Evolutionary conservation across 2,113 vertebrate genomes (phyloP), one percentile per base, ranked within the genome.

Genomic region (Vulpes vulpes): DNA sequence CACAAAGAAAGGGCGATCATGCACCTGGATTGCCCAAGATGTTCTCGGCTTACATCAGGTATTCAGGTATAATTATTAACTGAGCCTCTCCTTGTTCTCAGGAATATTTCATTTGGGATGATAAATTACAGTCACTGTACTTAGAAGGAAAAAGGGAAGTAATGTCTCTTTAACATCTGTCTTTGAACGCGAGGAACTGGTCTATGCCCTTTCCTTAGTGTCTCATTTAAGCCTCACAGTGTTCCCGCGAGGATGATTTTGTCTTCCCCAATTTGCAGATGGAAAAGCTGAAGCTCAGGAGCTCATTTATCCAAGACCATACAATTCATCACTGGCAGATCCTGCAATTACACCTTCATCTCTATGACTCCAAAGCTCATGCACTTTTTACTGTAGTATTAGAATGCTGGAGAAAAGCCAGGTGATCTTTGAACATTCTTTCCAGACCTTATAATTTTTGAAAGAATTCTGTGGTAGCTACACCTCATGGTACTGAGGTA

Each of bases 101-200:
- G 38, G 86, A 76, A n/a, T 38, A 0, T 85, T 91, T 73, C 27
- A 22, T 55, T 55, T 81, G 27, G 17, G 3, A 49, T 85, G 53
- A 74, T 76, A 94, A 82, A 91, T 87, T 91, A 69, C 22, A 30
- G 27, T 81, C 30, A 57, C 74, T 62, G 32, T 69, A 78, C n/a
- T 69, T 43, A 55, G 32, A 49, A 57, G 25, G 49, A 35, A 62
- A 93, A 88, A 69, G 6, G n/a, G 2, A 64, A 95, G 51, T 22
- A 67, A 78, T 12, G 57, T 87, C 22, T 93, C 95, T 87, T 90
- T 81, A 93, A 67, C 32, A 38, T 69, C 51, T 67, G 32, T 55
- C 94, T 84, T 78, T 53, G 27, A 71, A 82, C 32, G 12, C 3
- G 35, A 86, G 19, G 22, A 91, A 59, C 2, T 88, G 11, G n/a